Conservation (phyloP, 2,888 invertebrate species). For the Carterocephalus palaemon region DNA sequence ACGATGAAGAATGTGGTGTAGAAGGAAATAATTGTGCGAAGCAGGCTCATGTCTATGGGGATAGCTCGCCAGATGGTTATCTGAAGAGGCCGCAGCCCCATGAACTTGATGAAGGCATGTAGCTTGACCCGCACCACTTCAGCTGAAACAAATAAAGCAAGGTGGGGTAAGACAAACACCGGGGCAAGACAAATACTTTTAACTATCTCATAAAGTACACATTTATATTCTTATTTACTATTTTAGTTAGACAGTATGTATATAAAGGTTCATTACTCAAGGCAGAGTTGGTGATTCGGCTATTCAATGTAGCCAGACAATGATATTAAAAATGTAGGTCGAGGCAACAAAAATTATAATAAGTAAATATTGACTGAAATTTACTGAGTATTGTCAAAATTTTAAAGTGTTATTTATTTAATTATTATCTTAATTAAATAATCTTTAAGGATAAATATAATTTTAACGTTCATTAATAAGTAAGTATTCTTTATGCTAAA, state of each 20-base stretch:
- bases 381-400: neutral
- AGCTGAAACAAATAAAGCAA: slow-evolving; percentile 20
- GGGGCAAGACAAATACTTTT: too few relatives aligned
- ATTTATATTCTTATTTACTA: too few relatives aligned
- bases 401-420: neutral
- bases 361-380: slow-evolving; percentile 2
- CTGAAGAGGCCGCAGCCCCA: slow-evolving; percentile 23
- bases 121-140: slow-evolving; percentile 13
- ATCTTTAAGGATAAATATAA: neutral
- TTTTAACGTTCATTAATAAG: neutral
- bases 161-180: neutral
- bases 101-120: slow-evolving; percentile 15
- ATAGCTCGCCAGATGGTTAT: slow-evolving; percentile 24
- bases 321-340: neutral
- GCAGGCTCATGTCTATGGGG: slow-evolving; percentile 27
- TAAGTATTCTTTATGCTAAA: neutral
- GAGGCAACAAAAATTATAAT: slow-evolving; percentile 7
- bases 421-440: neutral
- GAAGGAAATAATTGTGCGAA: slow-evolving; percentile 21
- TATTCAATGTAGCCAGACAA: neutral
- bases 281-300: too few relatives aligned
- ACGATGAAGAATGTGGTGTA: slow-evolving; percentile 30
- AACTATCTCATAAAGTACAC: too few relatives aligned
- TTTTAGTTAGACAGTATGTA: too few relatives aligned
- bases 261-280: too few relatives aligned